Base-by-base conservation (phyloP, 2,888 invertebrate species). In the Ptycholaimellus sp. region DNA sequence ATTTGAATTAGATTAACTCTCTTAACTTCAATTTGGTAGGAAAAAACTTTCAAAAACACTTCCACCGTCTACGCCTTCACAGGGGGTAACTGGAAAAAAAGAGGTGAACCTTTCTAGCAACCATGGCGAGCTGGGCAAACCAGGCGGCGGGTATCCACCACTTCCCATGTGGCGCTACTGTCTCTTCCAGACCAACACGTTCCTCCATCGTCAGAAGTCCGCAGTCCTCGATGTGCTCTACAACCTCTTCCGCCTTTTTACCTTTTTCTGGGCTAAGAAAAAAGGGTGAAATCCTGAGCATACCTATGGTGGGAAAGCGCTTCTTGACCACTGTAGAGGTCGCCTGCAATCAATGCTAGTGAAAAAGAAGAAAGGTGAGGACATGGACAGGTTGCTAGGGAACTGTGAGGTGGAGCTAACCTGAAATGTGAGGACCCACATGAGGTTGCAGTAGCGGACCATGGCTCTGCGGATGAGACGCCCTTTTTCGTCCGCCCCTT, bases 101-200 rank as follows among this genome's bases (percentile, higher is more conserved):
- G n/a, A n/a, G n/a, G n/a, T n/a, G n/a, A n/a, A n/a, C n/a, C n/a
- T 56, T 53, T 17, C 61, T 44, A 2, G 63, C 62, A 19, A 56
- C 47, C 21, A 55, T 53, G 3, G 61, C 49, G 17, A 65, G 47
- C 32, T 54, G 56, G 38, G 59, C 56, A 37, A 60, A 59, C 64
- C 64, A 64, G 20, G 59, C 53, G 3, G 60, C 46, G 2, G 64
- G 64, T 25, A 63, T 36, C 44, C 44, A 46, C 49, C 63, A 64
- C 38, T 60, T 62, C 43, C 60, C 60, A 46, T 61, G 60, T 23
- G 55, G 51, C 16, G 59, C 58, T 17, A 52, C 50, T 3, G 59
- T 51, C 9, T 49, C 46, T 37, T 64, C 62, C 35, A 59, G 52
- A 30, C 54, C 50, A 18, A 47, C 40, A 13, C 51, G 51, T 40